Evolutionary conservation across 64 coral and sea anemone species (phyloP).

Genomic region (Catalaphyllia jardinei): DNA sequence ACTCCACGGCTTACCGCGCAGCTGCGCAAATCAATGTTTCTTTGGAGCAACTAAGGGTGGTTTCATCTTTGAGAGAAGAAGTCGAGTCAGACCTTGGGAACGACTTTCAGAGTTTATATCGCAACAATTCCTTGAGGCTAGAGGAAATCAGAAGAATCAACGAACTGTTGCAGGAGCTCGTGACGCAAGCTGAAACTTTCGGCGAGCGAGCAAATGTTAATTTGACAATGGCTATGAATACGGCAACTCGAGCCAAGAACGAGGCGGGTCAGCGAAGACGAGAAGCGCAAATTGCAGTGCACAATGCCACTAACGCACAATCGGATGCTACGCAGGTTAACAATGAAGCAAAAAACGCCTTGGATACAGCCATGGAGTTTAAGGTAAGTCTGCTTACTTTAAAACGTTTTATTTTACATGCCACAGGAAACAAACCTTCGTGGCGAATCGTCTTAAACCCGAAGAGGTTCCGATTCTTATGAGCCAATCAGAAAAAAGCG

Average conservation of each 20-base stretch:
- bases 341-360: conserved; percentile 21
- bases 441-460: no score
- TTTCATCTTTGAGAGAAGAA: conserved; percentile 27
- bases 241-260: conserved; percentile 29
- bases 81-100: conserved; percentile 59
- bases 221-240: conserved; percentile 43
- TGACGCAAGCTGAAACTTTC: background rate
- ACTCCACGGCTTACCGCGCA: conserved; percentile 73
- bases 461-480: no score
- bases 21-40: conserved; percentile 58
- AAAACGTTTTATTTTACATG: background rate
- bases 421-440: no score
- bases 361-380: conserved; percentile 49
- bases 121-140: conserved; percentile 46
- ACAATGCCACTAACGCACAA: conserved; percentile 42
- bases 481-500: no score
- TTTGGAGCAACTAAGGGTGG: conserved; percentile 35
- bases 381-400: conserved; percentile 26
- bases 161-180: conserved; percentile 18
- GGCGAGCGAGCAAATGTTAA: conserved; percentile 40
- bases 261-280: conserved; percentile 31
- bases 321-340: conserved; percentile 22
- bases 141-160: conserved; percentile 58
- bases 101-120: conserved; percentile 62
- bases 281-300: conserved; percentile 53